A percentile compares a stretch with the other conserved stretches of the same genome.
Conservation (phyloP, 2,113 vertebrate genomes). For the Datnioides undecimradiatus region DNA sequence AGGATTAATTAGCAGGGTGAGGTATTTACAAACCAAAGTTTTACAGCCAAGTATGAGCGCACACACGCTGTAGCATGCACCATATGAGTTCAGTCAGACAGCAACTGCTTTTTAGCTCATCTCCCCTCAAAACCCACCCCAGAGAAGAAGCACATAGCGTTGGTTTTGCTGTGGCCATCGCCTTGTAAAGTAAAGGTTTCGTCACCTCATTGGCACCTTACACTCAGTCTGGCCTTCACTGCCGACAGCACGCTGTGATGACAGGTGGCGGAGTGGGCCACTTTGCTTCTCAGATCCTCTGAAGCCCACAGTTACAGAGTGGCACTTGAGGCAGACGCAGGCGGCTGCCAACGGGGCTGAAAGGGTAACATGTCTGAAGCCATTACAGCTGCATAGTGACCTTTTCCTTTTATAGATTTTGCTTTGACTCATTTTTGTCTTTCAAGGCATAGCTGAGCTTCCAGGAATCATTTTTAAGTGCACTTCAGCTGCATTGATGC, state of each 20-base stretch:
- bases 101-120: conserved; percentile 18
- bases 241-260: conserved; percentile 62
- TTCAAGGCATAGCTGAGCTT: background rate
- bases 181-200: conserved; percentile 43
- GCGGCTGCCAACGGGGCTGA: background rate
- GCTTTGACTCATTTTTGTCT: background rate
- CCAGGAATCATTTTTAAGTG: background rate
- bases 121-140: background rate
- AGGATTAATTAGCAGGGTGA: conserved; percentile 28
- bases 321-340: conserved; percentile 52
- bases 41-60: background rate
- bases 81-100: conserved; percentile 27
- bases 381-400: background rate
- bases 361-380: background rate
- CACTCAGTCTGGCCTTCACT: conserved; percentile 41
- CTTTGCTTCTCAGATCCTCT: conserved; percentile 56
- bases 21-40: conserved; percentile 36
- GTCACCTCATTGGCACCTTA: conserved; percentile 60
- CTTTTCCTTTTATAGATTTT: background rate
- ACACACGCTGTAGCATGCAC: background rate
- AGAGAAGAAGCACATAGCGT: background rate
- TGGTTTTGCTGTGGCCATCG: background rate
- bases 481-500: background rate
- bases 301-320: conserved; percentile 55
- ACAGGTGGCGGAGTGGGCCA: conserved; percentile 70